Base-by-base conservation (phyloP, 2,797 vertebrate species). In the Podargus strigoides region DNA sequence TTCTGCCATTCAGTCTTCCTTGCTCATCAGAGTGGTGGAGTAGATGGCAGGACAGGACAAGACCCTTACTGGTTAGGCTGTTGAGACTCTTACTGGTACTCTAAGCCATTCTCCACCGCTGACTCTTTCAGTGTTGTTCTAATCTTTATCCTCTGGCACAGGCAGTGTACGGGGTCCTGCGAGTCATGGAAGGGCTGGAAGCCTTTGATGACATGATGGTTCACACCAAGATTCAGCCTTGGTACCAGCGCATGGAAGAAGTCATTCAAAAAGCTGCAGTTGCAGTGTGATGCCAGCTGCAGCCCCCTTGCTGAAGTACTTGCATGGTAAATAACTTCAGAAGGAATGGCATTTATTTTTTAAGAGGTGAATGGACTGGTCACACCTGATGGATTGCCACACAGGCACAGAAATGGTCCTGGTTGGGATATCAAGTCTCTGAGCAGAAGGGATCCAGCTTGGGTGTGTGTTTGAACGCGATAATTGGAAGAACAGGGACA, bases 151-250 rank as follows among this genome's bases (percentile, higher is more conserved):
- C 39, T 82, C 67, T 84, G 60, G n/a, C 70, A 22, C 96, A 99
- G 99, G 99, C 99, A 0, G 99, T 99, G 90, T 99, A 98, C 0
- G 99, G 99, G 0, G 98, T 99, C 32, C 98, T 99, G 36, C 97
- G 98, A 1, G 99, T 99, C 79, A 99, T 99, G 99, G 99, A 99
- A 82, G 99, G 99, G 7, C 98, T 99, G 90, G 97, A 99, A 97
- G 98, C 99, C 14, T 99, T 99, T 20, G 97, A 99, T 0, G 99
- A 99, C 97, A 98, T 99, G 98, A 99, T 99, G 98, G 90, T 49
- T 23, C 98, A 99, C 96, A 99, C 99, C 58, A 98, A 96, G 89
- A 98, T 99, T 91, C 98, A 98, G 76, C 93, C 96, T 79, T 99
- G 99, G 99, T 99, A 99, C 97, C 92, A 92, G 46, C 98, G 98